Evolutionary conservation across 35 echinoderm and acorn worm species (phyloP).

Genomic region (Patiria miniata): DNA sequence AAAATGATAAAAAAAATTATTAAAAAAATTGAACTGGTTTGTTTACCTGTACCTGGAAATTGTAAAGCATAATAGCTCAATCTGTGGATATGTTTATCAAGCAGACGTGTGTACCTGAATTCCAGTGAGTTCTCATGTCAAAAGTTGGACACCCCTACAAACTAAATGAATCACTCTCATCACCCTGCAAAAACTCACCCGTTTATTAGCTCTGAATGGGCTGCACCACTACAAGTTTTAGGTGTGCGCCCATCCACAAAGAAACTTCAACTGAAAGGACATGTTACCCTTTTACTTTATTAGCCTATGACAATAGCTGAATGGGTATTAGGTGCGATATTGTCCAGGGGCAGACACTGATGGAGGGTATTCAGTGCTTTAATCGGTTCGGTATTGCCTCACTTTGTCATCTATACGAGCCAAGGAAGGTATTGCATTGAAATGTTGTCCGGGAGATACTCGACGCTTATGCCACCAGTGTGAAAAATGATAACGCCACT

Average conservation of each 20-base stretch:
- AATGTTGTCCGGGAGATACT: no score
- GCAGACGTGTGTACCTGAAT: no score
- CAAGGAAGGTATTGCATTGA: no score
- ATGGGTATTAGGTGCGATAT: not conserved
- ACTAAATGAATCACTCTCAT: slow-evolving; percentile 18
- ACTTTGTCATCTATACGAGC: slow-evolving; percentile 13
- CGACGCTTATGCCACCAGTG: no score
- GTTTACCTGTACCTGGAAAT: no score
- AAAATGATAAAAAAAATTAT: no score
- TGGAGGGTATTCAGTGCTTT: not conserved
- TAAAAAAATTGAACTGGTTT: no score
- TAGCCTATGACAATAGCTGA: slow-evolving; percentile 11
- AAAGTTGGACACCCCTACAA: not conserved
- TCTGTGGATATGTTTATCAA: no score
- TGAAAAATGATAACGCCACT: no score
- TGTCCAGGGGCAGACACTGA: not conserved
- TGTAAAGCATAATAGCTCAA: no score
- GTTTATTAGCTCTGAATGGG: not conserved
- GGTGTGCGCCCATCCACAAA: not conserved
- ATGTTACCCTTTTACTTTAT: not conserved
- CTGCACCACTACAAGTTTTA: not conserved
- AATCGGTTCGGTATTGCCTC: not conserved
- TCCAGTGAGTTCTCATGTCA: not conserved
- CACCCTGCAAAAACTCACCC: not conserved
- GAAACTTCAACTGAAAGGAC: not conserved